Conservation (phyloP, 2,113 vertebrate genomes). For the Percopsis transmontana region DNA sequence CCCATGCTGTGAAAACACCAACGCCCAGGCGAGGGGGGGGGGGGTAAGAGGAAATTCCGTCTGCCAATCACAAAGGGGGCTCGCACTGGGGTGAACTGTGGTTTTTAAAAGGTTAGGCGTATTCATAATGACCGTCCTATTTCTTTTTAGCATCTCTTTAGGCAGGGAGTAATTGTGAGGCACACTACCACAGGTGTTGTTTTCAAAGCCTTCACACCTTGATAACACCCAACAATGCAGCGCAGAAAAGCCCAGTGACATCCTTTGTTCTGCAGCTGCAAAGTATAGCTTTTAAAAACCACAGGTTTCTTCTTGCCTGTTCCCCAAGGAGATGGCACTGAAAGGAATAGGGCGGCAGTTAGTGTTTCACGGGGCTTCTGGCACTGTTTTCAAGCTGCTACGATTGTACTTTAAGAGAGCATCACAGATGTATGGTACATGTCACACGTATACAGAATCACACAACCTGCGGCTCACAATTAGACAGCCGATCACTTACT, state of each 20-base stretch:
- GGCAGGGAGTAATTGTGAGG: slow-evolving; percentile 66
- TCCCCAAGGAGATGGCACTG: slow-evolving; percentile 59
- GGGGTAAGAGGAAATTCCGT: slow-evolving; percentile 38
- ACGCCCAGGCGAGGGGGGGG: not conserved
- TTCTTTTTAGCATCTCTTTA: slow-evolving; percentile 70
- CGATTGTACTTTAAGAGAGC: slow-evolving; percentile 35
- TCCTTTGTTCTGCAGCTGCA: slow-evolving; percentile 78
- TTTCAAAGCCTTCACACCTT: slow-evolving; percentile 81
- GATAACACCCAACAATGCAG: slow-evolving; percentile 71
- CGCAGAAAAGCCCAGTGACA: slow-evolving; percentile 69
- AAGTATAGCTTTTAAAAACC: slow-evolving; percentile 63
- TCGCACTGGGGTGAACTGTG: slow-evolving; percentile 51
- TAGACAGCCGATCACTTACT: slow-evolving; percentile 6
- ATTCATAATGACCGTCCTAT: slow-evolving; percentile 65
- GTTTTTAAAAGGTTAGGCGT: slow-evolving; percentile 54
- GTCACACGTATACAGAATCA: slow-evolving; percentile 44
- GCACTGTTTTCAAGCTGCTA: slow-evolving; percentile 51
- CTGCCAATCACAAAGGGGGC: slow-evolving; percentile 56
- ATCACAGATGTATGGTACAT: slow-evolving; percentile 16
- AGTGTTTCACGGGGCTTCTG: slow-evolving; percentile 57
- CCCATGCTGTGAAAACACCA: slow-evolving; percentile 48
- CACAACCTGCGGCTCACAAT: slow-evolving; percentile 33
- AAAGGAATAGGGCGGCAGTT: slow-evolving; percentile 55
- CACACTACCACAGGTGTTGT: slow-evolving; percentile 76
- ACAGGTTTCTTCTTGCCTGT: slow-evolving; percentile 56